Conservation (phyloP, 2,113 vertebrate genomes). For the Cyphomyrus discorhynchus region DNA sequence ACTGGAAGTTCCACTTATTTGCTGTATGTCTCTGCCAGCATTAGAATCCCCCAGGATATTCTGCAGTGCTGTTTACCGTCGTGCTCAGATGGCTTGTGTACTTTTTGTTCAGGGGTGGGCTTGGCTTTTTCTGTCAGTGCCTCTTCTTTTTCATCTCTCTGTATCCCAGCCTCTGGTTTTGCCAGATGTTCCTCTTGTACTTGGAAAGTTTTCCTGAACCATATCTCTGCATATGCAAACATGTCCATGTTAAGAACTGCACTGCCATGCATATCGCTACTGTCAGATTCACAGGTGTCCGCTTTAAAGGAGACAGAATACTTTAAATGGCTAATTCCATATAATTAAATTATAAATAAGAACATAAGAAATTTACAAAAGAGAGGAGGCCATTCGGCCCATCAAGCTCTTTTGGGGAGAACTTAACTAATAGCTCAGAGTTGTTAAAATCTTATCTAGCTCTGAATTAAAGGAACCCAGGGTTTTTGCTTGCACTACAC, state of each 20-base stretch:
- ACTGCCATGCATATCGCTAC: background rate
- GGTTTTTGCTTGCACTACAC: too few relatives aligned
- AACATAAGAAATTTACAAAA: too few relatives aligned
- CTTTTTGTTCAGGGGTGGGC: background rate
- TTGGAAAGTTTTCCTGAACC: background rate
- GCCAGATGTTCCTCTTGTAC: background rate
- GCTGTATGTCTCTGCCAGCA: background rate
- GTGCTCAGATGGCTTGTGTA: background rate
- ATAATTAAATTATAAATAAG: background rate
- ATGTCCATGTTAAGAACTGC: background rate
- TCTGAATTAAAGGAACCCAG: too few relatives aligned
- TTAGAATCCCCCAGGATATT: background rate
- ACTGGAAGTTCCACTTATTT: background rate
- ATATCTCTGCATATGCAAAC: background rate
- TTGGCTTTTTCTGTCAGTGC: background rate
- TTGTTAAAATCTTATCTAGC: too few relatives aligned
- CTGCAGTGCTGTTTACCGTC: background rate
- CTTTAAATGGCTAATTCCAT: background rate
- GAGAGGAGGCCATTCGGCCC: too few relatives aligned
- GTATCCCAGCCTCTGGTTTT: constrained; percentile 21
- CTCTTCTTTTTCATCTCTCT: constrained; percentile 15
- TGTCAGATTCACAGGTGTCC: background rate
- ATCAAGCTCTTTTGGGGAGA: too few relatives aligned
- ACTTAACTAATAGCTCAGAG: too few relatives aligned
- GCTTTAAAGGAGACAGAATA: background rate